phyloP scores from a whole-genome alignment of 2,113 vertebrate species.

The Crypturellus undulatus region DNA sequence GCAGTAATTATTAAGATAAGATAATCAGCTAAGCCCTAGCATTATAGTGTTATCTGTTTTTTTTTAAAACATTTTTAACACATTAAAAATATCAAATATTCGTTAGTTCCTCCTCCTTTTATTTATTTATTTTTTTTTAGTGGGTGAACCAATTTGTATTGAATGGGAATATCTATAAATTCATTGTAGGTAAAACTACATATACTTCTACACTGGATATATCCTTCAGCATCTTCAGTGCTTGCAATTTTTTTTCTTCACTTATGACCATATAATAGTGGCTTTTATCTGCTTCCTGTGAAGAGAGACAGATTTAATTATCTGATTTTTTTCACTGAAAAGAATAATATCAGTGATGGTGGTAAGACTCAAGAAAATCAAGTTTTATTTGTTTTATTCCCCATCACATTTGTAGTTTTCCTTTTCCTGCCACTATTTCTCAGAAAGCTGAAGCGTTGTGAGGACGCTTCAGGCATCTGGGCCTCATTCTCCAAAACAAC shows the following conservation, averaged over 20 bases:
- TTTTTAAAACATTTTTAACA: background rate
- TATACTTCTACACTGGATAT: background rate
- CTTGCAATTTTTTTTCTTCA: background rate
- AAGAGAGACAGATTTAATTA: background rate
- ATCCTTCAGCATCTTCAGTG: background rate
- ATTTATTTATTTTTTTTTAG: background rate
- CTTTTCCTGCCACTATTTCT: background rate
- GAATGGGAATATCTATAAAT: background rate
- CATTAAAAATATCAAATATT: background rate
- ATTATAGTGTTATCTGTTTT: background rate
- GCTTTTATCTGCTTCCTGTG: background rate
- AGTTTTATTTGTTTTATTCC: background rate
- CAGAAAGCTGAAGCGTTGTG: background rate
- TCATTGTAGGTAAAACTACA: background rate
- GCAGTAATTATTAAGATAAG: background rate
- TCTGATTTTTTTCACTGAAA: background rate
- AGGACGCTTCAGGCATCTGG: background rate
- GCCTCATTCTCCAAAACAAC: background rate
- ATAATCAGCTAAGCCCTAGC: background rate
- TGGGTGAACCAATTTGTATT: background rate
- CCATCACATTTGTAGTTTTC: background rate
- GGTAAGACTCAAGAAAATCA: background rate
- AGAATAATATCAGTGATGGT: background rate
- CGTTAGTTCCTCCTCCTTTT: background rate
- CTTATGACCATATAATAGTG: background rate